A percentile compares a stretch with the other conserved stretches of the same genome.
Evolutionary conservation across 2,113 vertebrate genomes (phyloP).

Genomic region (Myanophis thanlyinensis): DNA sequence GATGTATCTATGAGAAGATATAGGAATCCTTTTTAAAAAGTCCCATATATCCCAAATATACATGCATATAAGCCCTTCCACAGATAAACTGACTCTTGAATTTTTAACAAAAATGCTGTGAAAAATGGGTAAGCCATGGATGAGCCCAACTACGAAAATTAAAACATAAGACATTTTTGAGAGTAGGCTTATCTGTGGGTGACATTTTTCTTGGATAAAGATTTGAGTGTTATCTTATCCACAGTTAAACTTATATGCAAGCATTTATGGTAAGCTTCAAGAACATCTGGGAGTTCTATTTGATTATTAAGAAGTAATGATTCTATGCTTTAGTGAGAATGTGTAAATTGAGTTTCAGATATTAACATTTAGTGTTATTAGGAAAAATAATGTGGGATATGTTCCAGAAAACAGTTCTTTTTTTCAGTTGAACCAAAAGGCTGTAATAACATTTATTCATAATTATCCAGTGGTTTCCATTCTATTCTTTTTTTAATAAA

Average conservation of each 20-base stretch:
- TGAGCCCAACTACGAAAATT: neutral
- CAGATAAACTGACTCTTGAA: neutral
- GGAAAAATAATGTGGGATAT: conserved; percentile 3
- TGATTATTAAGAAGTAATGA: neutral
- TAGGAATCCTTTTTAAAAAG: neutral
- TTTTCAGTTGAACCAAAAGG: neutral
- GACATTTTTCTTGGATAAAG: neutral
- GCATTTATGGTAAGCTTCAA: neutral
- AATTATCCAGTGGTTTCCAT: neutral
- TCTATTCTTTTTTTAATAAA: neutral
- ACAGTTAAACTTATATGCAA: neutral
- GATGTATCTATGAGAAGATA: neutral
- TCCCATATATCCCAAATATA: neutral
- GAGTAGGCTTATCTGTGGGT: neutral
- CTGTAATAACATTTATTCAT: conserved; percentile 16
- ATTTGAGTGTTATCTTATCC: neutral
- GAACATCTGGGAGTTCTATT: neutral
- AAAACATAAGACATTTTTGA: neutral
- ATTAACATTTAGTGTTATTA: conserved; percentile 19
- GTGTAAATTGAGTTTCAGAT: neutral
- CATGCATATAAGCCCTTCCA: neutral
- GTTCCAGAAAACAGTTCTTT: neutral
- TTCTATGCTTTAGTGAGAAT: neutral
- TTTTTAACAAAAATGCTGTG: neutral
- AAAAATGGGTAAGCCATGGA: neutral